Conservation (phyloP, 2,888 invertebrate species). For the Callyntrura guangdongensis region DNA sequence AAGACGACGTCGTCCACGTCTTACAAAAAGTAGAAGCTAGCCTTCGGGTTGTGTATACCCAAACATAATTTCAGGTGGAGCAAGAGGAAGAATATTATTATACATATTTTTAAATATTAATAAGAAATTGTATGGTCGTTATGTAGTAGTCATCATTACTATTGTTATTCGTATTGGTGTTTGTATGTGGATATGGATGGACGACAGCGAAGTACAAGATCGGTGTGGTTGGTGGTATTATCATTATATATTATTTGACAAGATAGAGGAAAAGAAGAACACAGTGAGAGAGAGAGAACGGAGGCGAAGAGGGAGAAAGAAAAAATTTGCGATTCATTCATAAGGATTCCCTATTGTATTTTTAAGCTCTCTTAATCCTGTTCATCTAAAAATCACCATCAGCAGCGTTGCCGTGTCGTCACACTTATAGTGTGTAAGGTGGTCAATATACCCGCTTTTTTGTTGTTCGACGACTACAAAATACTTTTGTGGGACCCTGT, state of each 20-base stretch:
- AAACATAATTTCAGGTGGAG: too few relatives aligned
- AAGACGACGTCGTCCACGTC: not conserved
- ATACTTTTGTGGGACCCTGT: too few relatives aligned
- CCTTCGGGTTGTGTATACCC: not conserved
- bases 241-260: not conserved
- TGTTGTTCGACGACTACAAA: not conserved
- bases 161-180: too few relatives aligned
- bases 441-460: not conserved
- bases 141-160: too few relatives aligned
- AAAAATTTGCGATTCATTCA: conserved; percentile 43
- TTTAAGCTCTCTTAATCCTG: conserved; percentile 47
- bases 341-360: conserved; percentile 48
- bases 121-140: too few relatives aligned
- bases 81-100: too few relatives aligned
- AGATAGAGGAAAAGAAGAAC: not conserved
- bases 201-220: too few relatives aligned
- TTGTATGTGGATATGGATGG: too few relatives aligned
- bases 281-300: not conserved
- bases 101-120: too few relatives aligned
- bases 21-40: not conserved
- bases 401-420: not conserved
- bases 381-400: not conserved
- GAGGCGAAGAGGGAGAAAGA: not conserved
- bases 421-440: not conserved
- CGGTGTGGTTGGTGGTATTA: not conserved